These are phyloP conservation scores for cattle (Bos taurus) DNA, from an alignment of 2,113 vertebrate species.

Conservation along the genomic window DNA sequence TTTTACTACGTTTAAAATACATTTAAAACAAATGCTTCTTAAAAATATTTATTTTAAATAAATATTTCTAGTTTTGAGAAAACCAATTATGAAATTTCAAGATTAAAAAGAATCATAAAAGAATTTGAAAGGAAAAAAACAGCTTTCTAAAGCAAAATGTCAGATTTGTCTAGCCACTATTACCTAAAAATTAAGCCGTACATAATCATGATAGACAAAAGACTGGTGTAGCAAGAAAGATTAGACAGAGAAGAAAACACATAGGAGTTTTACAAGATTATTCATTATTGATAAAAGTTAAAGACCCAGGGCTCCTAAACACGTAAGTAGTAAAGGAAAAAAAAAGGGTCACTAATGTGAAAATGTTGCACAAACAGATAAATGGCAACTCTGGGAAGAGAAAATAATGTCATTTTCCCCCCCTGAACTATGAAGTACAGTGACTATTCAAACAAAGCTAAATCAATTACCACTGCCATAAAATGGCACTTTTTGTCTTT, in stretches of 20 bases:
- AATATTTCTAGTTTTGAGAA: neutral
- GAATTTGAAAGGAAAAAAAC: neutral
- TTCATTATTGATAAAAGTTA: neutral
- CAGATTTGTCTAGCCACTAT: neutral
- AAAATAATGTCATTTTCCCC: neutral
- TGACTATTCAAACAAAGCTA: neutral
- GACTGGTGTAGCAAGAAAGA: neutral
- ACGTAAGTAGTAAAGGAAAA: neutral
- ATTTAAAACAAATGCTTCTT: slow-evolving; percentile 24
- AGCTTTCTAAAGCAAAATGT: neutral
- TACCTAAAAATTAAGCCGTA: neutral
- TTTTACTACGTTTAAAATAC: neutral
- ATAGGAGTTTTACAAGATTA: neutral
- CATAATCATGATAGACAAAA: neutral
- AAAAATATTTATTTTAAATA: slow-evolving; percentile 37
- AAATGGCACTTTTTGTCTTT: neutral
- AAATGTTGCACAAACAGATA: neutral
- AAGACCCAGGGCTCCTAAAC: neutral
- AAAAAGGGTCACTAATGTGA: neutral
- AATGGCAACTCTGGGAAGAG: neutral
- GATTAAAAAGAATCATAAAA: neutral
- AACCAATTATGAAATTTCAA: neutral
- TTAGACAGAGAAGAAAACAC: neutral
- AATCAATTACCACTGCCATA: neutral
- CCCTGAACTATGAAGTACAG: neutral